Percentiles rank a stretch among this genome's conserved stretches.
Conservation (phyloP, 2,113 vertebrate genomes). For the Romanogobio albipinnatus region DNA sequence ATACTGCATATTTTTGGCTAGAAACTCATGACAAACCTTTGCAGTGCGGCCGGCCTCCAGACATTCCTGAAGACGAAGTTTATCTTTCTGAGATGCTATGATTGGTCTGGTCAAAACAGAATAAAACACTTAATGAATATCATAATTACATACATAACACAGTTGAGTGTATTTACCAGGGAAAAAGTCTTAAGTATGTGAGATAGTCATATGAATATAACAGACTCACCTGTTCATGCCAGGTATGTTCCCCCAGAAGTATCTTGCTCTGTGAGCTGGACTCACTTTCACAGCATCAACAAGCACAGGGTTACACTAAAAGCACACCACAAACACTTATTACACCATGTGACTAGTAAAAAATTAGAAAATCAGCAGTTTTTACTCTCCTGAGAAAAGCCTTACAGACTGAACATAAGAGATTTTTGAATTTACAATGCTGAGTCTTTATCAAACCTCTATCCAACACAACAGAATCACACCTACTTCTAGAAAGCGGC, state of each 20-base stretch:
- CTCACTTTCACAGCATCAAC: conserved; percentile 90
- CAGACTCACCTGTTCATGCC: conserved; percentile 90
- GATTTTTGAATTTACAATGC: background rate
- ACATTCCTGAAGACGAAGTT: conserved; percentile 85
- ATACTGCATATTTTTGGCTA: background rate
- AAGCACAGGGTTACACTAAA: conserved; percentile 93
- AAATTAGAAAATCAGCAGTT: background rate
- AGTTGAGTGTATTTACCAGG: background rate
- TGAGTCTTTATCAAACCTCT: background rate
- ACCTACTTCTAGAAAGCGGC: conserved; percentile 89
- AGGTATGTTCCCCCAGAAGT: conserved; percentile 96
- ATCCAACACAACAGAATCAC: background rate
- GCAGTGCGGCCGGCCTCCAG: conserved; percentile 82
- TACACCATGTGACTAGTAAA: background rate
- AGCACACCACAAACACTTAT: background rate
- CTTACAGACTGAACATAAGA: background rate
- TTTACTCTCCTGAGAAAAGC: background rate
- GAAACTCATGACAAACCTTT: conserved; percentile 71
- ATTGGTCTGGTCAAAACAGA: conserved; percentile 74
- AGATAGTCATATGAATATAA: background rate
- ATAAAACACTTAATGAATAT: conserved; percentile 39
- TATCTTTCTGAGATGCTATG: conserved; percentile 81
- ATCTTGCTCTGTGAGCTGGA: conserved; percentile 87
- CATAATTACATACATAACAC: background rate
- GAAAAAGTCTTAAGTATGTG: background rate